Evolutionary conservation across 2,888 invertebrate species (phyloP).

Genomic region (Cheilosia vernalis): DNA sequence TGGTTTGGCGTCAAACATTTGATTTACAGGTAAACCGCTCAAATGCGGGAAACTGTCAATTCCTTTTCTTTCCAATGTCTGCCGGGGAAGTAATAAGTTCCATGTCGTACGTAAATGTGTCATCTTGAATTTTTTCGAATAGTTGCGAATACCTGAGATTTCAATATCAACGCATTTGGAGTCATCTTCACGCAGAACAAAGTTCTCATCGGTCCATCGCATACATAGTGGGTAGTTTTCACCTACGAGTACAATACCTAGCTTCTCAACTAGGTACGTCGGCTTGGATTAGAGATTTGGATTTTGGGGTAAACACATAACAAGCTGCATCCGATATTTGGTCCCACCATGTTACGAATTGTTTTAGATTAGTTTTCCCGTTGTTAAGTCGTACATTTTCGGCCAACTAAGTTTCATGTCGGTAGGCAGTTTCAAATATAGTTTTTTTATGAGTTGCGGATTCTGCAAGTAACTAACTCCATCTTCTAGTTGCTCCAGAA

Average conservation of each 20-base stretch:
- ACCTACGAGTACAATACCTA: too few species aligned
- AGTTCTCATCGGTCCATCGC: neutral
- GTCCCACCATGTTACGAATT: neutral
- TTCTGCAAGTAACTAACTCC: neutral
- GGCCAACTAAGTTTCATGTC: neutral
- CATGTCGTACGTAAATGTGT: neutral
- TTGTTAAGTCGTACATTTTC: neutral
- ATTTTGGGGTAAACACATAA: constrained; percentile 1
- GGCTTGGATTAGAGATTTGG: too few species aligned
- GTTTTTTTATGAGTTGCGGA: neutral
- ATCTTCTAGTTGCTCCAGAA: neutral
- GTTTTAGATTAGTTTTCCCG: neutral
- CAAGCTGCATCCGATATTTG: neutral
- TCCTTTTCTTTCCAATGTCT: too few species aligned
- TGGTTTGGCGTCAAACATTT: neutral
- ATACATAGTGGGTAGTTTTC: too few species aligned
- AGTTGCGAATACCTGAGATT: neutral
- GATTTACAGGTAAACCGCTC: too few species aligned
- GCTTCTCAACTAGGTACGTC: too few species aligned
- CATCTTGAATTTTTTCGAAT: neutral
- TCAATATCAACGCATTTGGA: too few species aligned
- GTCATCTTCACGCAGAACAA: neutral
- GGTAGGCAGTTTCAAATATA: neutral
- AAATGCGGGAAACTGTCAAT: neutral
- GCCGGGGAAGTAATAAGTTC: too few species aligned